These are phyloP conservation scores for Phodopus roborovskii DNA, from an alignment of 2,113 vertebrate species.

Conservation along the genomic window DNA sequence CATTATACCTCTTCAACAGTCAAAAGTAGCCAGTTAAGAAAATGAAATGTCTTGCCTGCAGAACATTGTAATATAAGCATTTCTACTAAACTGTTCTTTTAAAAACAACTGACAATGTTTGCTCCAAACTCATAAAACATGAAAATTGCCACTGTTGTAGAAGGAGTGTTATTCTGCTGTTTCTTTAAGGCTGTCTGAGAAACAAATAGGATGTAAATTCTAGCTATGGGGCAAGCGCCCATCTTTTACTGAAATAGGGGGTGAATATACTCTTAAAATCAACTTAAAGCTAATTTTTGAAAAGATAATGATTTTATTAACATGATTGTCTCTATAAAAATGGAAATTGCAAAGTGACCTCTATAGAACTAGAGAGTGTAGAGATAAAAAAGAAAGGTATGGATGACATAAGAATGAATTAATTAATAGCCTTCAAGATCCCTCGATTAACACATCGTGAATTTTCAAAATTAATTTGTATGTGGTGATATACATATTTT, in stretches of 20 bases:
- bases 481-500: not conserved
- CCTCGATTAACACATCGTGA: not conserved
- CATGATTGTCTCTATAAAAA: not conserved
- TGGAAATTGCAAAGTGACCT: not conserved
- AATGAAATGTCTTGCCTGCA: not conserved
- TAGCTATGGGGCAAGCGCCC: no score
- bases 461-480: not conserved
- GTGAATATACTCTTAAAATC: not conserved
- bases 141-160: not conserved
- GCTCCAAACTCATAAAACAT: not conserved
- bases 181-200: not conserved
- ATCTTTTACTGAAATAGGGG: not conserved
- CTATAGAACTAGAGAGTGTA: not conserved
- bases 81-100: not conserved
- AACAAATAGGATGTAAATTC: not conserved
- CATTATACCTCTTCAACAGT: not conserved
- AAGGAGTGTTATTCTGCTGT: not conserved
- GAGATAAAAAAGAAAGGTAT: not conserved
- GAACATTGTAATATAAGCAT: rapidly evolving
- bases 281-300: not conserved
- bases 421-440: not conserved
- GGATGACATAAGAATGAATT: not conserved
- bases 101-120: not conserved
- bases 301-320: not conserved
- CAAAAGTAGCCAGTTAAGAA: not conserved